Conservation (phyloP, 2,888 invertebrate genomes). For the Brachypalpus laphriformis region DNA sequence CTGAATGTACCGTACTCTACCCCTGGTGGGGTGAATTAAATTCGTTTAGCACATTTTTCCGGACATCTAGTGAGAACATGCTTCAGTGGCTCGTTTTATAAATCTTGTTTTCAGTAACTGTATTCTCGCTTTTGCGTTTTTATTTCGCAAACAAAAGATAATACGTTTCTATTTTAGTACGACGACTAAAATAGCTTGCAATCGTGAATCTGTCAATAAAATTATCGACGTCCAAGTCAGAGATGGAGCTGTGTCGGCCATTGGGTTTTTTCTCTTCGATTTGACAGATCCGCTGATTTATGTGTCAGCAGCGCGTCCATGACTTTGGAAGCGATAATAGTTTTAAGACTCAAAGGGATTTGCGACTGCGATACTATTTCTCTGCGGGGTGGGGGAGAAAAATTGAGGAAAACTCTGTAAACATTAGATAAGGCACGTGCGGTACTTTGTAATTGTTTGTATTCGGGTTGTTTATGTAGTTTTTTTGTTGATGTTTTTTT, state of each 20-base stretch:
- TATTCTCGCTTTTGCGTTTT: slow-evolving; percentile 59
- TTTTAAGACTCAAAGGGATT: slow-evolving; percentile 30
- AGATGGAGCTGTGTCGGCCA: not conserved
- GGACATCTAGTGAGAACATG: slow-evolving; percentile 10
- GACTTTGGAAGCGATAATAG: slow-evolving; percentile 6
- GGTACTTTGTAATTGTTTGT: slow-evolving; percentile 26
- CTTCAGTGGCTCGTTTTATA: slow-evolving; percentile 9
- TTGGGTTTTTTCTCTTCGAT: not conserved
- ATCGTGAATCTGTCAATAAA: slow-evolving; percentile 62
- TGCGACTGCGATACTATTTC: not conserved
- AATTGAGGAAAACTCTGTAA: slow-evolving; percentile 6
- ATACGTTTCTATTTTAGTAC: slow-evolving; percentile 61
- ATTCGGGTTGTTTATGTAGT: not conserved
- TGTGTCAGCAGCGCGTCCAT: slow-evolving; percentile 38
- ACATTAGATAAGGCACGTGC: slow-evolving; percentile 60
- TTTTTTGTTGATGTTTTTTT: slow-evolving; percentile 13
- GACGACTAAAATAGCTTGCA: slow-evolving; percentile 52
- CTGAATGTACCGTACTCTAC: not conserved
- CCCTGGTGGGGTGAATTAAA: slow-evolving; percentile 31
- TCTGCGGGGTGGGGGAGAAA: not conserved
- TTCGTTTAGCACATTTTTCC: slow-evolving; percentile 31
- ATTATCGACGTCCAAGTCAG: slow-evolving; percentile 36
- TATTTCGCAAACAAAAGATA: slow-evolving; percentile 46
- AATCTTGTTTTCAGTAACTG: slow-evolving; percentile 32
- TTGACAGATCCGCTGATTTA: slow-evolving; percentile 51